A percentile compares a stretch with the other conserved stretches of the same genome.
phyloP scores from a whole-genome alignment of 2,797 vertebrate genomes.

The Pristis pectinata region DNA sequence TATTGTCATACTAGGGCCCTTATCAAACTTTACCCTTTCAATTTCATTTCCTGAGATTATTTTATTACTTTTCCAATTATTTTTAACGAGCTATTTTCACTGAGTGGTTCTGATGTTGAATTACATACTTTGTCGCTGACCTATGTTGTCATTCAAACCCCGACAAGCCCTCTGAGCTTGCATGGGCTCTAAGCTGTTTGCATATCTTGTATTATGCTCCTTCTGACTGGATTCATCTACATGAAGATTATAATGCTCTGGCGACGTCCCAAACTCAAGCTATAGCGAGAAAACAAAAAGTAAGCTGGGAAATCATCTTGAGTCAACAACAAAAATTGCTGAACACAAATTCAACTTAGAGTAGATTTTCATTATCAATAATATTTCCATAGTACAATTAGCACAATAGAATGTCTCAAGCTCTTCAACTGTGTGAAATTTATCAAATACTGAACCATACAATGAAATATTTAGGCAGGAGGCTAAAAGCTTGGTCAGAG shows the following conservation, averaged over 20 bases:
- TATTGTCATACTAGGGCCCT: not conserved
- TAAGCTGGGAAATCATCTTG: not conserved
- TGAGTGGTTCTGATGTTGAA: not conserved
- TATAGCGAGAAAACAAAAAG: not conserved
- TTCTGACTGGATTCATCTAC: not conserved
- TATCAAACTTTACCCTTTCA: not conserved
- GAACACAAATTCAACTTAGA: not conserved
- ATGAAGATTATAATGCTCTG: not conserved
- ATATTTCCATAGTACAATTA: not conserved
- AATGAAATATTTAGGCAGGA: not conserved
- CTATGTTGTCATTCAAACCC: not conserved
- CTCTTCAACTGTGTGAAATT: too few species aligned
- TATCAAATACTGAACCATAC: not conserved
- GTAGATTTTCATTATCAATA: not conserved
- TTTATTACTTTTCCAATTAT: not conserved
- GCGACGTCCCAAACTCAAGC: not conserved
- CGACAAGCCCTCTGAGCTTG: constrained; percentile 1
- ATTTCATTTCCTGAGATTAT: not conserved
- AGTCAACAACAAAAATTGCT: not conserved
- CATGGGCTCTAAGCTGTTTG: not conserved
- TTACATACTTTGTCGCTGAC: constrained; percentile 20
- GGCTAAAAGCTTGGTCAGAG: not conserved
- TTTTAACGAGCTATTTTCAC: not conserved
- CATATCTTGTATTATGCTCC: not conserved
- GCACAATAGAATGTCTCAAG: not conserved